phyloP scores from a whole-genome alignment of 2,113 vertebrate species.

The Geococcyx californianus region DNA sequence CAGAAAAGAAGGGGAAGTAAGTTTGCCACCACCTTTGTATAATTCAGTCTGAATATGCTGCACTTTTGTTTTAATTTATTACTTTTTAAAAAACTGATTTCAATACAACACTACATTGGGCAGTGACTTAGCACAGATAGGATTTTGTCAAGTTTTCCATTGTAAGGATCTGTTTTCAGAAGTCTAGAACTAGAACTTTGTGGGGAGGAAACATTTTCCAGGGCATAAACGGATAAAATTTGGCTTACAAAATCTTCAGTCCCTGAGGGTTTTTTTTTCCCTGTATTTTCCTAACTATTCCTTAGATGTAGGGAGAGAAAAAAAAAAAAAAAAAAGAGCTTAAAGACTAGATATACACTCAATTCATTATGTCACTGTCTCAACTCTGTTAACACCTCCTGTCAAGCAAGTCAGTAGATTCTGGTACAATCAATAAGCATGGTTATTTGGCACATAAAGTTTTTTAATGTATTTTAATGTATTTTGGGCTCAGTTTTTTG shows the following conservation, averaged over 20 bases:
- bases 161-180: background rate
- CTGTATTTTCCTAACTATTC: background rate
- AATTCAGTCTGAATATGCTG: background rate
- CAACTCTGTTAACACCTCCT: background rate
- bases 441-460: background rate
- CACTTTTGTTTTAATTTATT: background rate
- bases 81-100: background rate
- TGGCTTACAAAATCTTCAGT: background rate
- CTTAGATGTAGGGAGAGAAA: background rate
- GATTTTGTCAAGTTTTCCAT: background rate
- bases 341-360: background rate
- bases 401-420: background rate
- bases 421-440: background rate
- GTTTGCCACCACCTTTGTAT: background rate
- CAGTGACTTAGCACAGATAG: background rate
- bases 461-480: conserved; percentile 17
- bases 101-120: background rate
- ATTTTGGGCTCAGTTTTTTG: background rate
- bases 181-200: background rate
- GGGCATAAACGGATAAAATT: background rate
- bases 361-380: background rate
- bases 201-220: background rate
- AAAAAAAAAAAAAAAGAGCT: background rate
- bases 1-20: background rate
- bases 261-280: accelerated